Conservation (phyloP, 2,888 invertebrate genomes). For the Euplexia lucipara region DNA sequence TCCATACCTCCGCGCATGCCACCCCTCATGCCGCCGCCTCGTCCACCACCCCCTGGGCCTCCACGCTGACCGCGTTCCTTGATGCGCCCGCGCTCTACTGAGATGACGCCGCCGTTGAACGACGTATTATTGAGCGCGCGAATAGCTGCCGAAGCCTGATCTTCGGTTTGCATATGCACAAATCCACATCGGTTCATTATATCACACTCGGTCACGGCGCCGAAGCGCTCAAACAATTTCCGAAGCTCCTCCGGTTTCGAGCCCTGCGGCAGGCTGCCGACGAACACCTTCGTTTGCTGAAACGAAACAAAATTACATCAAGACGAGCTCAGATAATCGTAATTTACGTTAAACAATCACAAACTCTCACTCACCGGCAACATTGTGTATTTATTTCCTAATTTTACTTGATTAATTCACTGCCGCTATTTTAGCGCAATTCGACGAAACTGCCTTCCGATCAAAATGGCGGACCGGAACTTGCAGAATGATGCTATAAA, state of each 20-base stretch:
- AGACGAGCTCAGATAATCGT: not conserved
- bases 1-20: constrained; percentile 84
- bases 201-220: constrained; percentile 97
- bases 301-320: constrained; percentile 67
- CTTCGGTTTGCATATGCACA: constrained; percentile 96
- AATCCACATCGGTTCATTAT: constrained; percentile 98
- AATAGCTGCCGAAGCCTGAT: constrained; percentile 96
- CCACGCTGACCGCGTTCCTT: constrained; percentile 92
- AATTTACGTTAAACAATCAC: constrained; percentile 13
- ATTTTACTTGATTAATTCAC: constrained; percentile 54
- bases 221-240: constrained; percentile 96
- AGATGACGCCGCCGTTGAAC: constrained; percentile 96
- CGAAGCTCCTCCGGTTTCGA: constrained; percentile 96
- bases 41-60: constrained; percentile 83
- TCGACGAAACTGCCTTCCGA: constrained; percentile 38
- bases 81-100: constrained; percentile 95
- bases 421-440: constrained; percentile 57
- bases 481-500: constrained; percentile 38
- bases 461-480: constrained; percentile 69
- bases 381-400: constrained; percentile 73
- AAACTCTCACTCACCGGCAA: constrained; percentile 82
- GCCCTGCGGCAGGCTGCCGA: constrained; percentile 97
- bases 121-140: constrained; percentile 95
- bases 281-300: constrained; percentile 96
- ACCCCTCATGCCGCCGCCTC: constrained; percentile 84